Base-by-base conservation (phyloP, 2,113 vertebrate species). In the Carettochelys insculpta region DNA sequence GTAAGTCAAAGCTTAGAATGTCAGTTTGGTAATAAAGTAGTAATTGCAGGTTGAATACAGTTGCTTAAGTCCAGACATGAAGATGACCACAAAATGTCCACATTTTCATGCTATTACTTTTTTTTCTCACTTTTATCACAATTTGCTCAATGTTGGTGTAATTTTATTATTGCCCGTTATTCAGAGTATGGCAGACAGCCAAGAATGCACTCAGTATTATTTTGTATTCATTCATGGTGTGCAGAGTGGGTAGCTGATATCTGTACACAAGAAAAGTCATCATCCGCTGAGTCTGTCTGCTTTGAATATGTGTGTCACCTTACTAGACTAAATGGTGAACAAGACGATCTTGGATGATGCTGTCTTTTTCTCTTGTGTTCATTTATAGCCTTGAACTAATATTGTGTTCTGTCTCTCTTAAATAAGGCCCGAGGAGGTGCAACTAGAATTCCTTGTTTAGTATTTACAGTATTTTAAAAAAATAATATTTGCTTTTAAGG, bases 121-220 rank as follows among this genome's bases (percentile, higher is more conserved):
- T 76, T 3, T 65, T 90, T 94, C 84, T 91, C 14, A n/a, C 27
- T 87, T 85, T 87, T 24, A 45, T 61, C 54, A 78, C 52, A 93
- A 77, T 78, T 5, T 84, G 12, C 68, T 16, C 47, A 81, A 22
- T 88, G 16, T 76, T 87, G 65, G 22, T 85, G 14, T 92, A 82
- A 87, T 95, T 82, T 68, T 95, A 82, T 94, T 90, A 85, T 92
- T 93, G 88, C 48, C 38, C 48, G 75, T 93, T 78, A 68, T 83
- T 95, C 68, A 86, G 87, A 31, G 12, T 22, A 78, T 83, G 87
- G 78, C 85, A 94, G 54, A 80, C 56, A 94, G 77, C 94, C 82
- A 95, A 77, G 90, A 84, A 77, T 90, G 48, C 80, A 90, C 90
- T 97, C 92, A 93, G 3, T 81, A 54, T 19, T 73, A 91, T 95